Conservation (phyloP, 2,888 invertebrate species). For the Melinaea marsaeus region DNA sequence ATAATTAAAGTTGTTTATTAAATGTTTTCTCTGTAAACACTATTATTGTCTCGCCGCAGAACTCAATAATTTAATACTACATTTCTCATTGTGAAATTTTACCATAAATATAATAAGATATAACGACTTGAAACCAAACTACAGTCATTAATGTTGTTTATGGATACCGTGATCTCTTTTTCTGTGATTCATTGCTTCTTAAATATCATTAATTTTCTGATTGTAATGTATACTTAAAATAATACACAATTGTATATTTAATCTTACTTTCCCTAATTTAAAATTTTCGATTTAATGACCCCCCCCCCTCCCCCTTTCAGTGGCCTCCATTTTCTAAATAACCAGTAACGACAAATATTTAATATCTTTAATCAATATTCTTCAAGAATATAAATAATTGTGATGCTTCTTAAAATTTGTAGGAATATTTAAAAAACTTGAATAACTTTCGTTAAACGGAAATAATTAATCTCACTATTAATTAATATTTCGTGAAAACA, state of each 20-base stretch:
- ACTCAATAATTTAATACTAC: conserved; percentile 20
- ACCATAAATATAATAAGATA: background rate
- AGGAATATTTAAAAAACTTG: background rate
- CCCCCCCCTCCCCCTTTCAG: no score
- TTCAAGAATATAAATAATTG: no score
- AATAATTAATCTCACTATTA: background rate
- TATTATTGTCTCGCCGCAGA: conserved; percentile 21
- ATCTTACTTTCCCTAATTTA: no score
- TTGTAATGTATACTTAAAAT: no score
- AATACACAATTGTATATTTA: no score
- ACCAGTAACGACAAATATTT: background rate
- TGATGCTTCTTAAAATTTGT: background rate
- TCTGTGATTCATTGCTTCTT: no score
- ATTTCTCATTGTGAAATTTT: conserved; percentile 29
- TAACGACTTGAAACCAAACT: no score
- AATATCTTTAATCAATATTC: no score
- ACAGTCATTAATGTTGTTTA: no score
- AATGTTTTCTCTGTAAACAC: conserved; percentile 27
- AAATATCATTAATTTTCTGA: no score
- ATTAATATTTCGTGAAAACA: conserved; percentile 3
- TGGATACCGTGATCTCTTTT: no score
- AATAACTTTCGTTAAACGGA: background rate
- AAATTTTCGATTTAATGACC: no score
- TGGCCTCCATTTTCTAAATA: background rate
- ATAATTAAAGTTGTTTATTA: conserved; percentile 19